Conservation (phyloP, 2,113 vertebrate genomes). For the Polyodon spathula region DNA sequence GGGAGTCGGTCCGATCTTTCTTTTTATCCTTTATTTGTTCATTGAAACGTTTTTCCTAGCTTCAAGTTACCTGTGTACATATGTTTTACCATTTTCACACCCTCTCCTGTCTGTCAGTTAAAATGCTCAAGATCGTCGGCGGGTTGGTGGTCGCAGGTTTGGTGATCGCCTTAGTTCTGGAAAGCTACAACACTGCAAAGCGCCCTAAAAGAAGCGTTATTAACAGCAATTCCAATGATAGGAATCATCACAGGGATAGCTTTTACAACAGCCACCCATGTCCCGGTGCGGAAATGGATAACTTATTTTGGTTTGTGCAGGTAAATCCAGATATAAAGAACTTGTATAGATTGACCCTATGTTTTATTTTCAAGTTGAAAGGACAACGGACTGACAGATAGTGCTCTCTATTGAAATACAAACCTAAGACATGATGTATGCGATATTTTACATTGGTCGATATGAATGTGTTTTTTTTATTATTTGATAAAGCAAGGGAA, state of each 20-base stretch:
- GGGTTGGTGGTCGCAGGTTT: conserved; percentile 54
- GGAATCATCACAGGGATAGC: conserved; percentile 11
- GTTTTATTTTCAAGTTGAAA: neutral
- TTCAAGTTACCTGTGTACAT: no score
- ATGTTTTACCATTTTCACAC: no score
- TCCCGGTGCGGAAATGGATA: conserved; percentile 48
- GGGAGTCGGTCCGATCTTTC: no score
- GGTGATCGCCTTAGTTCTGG: conserved; percentile 58
- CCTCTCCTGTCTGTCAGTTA: conserved; percentile 2
- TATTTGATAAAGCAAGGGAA: neutral
- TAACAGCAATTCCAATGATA: conserved; percentile 9
- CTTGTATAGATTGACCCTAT: neutral
- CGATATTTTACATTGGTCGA: neutral
- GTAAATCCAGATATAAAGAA: conserved; percentile 47
- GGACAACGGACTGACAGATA: neutral
- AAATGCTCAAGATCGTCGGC: conserved; percentile 51
- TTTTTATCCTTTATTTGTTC: no score
- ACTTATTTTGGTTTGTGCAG: conserved; percentile 77
- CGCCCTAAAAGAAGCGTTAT: conserved; percentile 45
- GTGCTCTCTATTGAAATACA: neutral
- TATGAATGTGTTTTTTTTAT: neutral
- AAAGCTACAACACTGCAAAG: conserved; percentile 56
- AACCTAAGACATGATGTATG: neutral
- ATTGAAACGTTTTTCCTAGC: no score
- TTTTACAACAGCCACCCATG: conserved; percentile 32